Percentiles rank a stretch among this genome's conserved stretches.
Evolutionary conservation across 2,888 invertebrate species (phyloP).

Genomic region (Congeria kusceri): DNA sequence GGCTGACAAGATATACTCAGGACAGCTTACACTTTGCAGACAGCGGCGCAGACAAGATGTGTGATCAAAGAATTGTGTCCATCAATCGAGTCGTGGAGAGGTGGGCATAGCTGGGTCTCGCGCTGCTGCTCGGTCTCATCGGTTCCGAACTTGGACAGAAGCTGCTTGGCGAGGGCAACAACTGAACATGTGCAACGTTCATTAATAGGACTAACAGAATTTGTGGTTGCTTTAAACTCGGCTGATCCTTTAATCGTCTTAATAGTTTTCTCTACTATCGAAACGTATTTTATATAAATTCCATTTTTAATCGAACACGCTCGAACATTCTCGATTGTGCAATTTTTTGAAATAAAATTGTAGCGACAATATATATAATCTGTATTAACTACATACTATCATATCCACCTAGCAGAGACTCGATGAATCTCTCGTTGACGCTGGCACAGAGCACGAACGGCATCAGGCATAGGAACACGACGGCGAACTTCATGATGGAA

Average conservation of each 20-base stretch:
- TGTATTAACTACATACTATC: constrained; percentile 49
- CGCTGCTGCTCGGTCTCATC: constrained; percentile 46
- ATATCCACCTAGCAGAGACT: constrained; percentile 34
- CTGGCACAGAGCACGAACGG: constrained; percentile 25
- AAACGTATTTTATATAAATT: no score
- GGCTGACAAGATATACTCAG: no score
- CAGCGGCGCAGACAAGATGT: constrained; percentile 32
- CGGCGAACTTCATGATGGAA: constrained; percentile 38
- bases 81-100: constrained; percentile 24
- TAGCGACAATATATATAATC: no score
- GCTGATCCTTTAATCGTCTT: no score
- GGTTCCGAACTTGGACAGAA: constrained; percentile 41
- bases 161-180: constrained; percentile 36
- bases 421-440: constrained; percentile 37
- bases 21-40: constrained; percentile 51
- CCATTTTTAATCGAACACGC: no score
- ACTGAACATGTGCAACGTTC: constrained; percentile 24
- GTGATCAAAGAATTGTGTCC: constrained; percentile 31
- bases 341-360: no score
- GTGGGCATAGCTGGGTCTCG: constrained; percentile 32
- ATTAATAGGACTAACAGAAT: no score
- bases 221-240: no score
- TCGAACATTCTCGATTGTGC: no score
- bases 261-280: no score
- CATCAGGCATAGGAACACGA: constrained; percentile 31